Evolutionary conservation across 23 tunicate species (phyloP).

Genomic region (Halocynthia aurantium): DNA sequence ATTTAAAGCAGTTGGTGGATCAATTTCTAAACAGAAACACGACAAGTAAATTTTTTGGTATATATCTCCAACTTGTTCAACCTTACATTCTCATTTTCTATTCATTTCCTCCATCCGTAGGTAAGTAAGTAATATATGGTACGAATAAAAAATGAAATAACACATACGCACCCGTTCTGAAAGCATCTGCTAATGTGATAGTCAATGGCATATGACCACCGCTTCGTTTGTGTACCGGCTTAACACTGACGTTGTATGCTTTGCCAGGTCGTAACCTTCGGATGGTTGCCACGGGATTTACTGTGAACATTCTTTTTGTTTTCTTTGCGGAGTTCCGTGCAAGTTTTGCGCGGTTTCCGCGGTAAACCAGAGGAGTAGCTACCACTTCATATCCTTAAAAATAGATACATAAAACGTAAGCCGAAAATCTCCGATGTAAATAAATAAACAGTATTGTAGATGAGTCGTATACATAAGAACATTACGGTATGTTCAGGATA

Average conservation of each 20-base stretch:
- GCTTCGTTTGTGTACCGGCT: background rate
- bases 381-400: constrained; percentile 9
- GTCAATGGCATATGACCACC: background rate
- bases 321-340: background rate
- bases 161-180: background rate
- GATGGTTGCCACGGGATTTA: background rate
- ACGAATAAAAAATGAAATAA: background rate
- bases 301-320: background rate
- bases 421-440: too few relatives aligned
- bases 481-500: too few relatives aligned
- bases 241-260: background rate
- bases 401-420: background rate
- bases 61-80: too few relatives aligned
- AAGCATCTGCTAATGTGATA: background rate
- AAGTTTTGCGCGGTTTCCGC: background rate
- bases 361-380: constrained; percentile 2
- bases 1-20: constrained; percentile 22
- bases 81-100: too few relatives aligned
- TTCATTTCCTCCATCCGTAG: too few relatives aligned
- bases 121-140: too few relatives aligned
- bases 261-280: constrained; percentile 5
- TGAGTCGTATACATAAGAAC: too few relatives aligned
- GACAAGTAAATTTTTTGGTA: background rate
- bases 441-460: too few relatives aligned
- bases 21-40: constrained; percentile 16